These are phyloP conservation scores for Cosmia pyralina DNA, from an alignment of 2,888 invertebrate genomes.

Conservation along the genomic window DNA sequence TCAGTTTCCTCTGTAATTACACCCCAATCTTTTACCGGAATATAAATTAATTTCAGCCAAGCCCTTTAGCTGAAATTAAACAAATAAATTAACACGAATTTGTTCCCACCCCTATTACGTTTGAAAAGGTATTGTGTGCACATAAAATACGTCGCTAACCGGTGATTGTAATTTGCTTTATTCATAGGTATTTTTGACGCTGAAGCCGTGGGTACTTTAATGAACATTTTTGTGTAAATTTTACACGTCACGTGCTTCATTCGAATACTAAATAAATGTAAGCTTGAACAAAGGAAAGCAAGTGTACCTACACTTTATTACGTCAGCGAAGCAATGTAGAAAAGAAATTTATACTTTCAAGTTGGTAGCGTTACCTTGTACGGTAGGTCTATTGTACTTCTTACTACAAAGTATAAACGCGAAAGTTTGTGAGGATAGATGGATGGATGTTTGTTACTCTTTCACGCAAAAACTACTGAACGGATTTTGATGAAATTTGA, in stretches of 20 bases:
- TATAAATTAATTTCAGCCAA: conserved; percentile 39
- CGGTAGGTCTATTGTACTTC: background rate
- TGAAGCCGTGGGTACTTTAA: conserved; percentile 1
- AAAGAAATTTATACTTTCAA: conserved; percentile 16
- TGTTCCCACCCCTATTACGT: conserved; percentile 36
- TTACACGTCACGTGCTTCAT: conserved; percentile 16
- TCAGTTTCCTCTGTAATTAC: conserved; percentile 27
- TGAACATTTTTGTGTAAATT: conserved; percentile 24
- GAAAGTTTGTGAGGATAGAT: no score
- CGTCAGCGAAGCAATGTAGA: conserved; percentile 34
- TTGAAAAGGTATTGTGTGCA: conserved; percentile 43
- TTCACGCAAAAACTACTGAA: no score
- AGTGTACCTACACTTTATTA: conserved; percentile 32
- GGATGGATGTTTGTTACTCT: no score
- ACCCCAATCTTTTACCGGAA: conserved; percentile 19
- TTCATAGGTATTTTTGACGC: conserved; percentile 38
- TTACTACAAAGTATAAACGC: no score
- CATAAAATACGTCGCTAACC: conserved; percentile 23
- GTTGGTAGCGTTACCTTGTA: conserved; percentile 10
- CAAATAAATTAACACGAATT: conserved; percentile 55
- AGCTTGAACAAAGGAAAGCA: conserved; percentile 41
- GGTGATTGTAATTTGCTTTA: conserved; percentile 48
- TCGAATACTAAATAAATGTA: conserved; percentile 33
- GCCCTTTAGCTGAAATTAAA: conserved; percentile 45
- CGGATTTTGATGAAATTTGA: no score